Conservation (phyloP, 2,888 invertebrate genomes). For the Drosophila flavopinicola region DNA sequence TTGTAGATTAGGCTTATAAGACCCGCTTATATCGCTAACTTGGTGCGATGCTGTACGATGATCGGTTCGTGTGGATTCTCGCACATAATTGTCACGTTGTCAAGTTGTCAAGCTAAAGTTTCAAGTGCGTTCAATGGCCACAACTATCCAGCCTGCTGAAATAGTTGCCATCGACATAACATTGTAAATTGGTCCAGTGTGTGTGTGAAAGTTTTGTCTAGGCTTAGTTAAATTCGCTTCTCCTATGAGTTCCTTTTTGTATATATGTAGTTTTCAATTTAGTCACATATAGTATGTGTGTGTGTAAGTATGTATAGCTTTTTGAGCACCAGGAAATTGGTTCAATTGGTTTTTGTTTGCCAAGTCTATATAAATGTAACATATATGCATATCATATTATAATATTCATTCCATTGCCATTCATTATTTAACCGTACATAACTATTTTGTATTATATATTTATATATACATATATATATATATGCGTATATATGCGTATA, state of each 20-base stretch:
- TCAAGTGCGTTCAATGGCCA: constrained; percentile 18
- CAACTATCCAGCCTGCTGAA: constrained; percentile 81
- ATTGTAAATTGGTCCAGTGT: constrained; percentile 40
- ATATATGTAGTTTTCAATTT: constrained; percentile 10
- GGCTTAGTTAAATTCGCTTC: constrained; percentile 68
- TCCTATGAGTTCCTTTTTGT: constrained; percentile 31
- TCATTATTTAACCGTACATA: constrained; percentile 18
- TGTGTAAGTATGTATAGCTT: constrained; percentile 28
- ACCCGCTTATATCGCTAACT: constrained; percentile 84
- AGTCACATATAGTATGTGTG: constrained; percentile 28
- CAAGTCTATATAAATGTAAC: constrained; percentile 45
- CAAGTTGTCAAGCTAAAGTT: constrained; percentile 49
- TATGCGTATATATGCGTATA: constrained; percentile 11
- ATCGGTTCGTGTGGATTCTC: constrained; percentile 16
- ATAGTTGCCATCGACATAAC: constrained; percentile 51
- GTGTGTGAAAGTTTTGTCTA: constrained; percentile 26
- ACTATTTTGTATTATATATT: constrained; percentile 34
- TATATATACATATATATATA: constrained; percentile 10
- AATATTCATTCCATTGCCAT: constrained; percentile 31
- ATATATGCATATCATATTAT: constrained; percentile 18
- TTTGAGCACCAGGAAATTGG: constrained; percentile 74
- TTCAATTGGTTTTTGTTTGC: constrained; percentile 49
- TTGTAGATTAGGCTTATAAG: constrained; percentile 80
- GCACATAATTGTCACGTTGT: constrained; percentile 52
- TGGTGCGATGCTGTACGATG: constrained; percentile 56